phyloP scores from a whole-genome alignment of 1,140 invertebrate genomes.

The Aphaenogaster floridana region DNA sequence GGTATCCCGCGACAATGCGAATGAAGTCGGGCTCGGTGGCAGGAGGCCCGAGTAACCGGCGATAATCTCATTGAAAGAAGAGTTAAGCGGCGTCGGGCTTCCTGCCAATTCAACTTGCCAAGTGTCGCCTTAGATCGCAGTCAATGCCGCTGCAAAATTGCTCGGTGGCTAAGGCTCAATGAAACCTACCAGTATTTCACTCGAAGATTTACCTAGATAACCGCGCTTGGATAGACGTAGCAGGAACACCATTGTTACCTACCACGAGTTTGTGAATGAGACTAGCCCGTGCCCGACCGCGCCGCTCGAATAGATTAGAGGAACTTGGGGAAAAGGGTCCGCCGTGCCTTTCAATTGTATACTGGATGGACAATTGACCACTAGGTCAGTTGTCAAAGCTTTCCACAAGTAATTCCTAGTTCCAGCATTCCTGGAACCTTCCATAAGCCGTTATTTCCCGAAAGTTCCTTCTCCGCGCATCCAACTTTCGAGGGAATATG shows the following conservation, averaged over 20 bases:
- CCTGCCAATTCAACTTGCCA: slow-evolving; percentile 83
- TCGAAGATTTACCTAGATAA: slow-evolving; percentile 78
- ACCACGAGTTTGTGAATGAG: slow-evolving; percentile 65
- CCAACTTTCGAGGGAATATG: not conserved
- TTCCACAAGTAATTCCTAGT: slow-evolving; percentile 17
- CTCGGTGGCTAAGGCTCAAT: slow-evolving; percentile 74
- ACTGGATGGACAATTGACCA: slow-evolving; percentile 52
- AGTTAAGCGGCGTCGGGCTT: slow-evolving; percentile 82
- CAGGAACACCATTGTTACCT: slow-evolving; percentile 54
- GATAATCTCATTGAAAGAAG: slow-evolving; percentile 82
- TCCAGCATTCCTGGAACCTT: slow-evolving; percentile 61
- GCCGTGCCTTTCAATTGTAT: slow-evolving; percentile 62
- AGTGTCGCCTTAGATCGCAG: slow-evolving; percentile 74
- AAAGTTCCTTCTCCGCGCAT: slow-evolving; percentile 1
- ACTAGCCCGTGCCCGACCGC: slow-evolving; percentile 15
- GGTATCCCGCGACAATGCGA: slow-evolving; percentile 63
- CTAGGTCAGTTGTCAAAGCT: slow-evolving; percentile 35
- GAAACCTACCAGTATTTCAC: slow-evolving; percentile 70
- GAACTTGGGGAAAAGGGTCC: slow-evolving; percentile 59
- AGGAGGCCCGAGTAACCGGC: slow-evolving; percentile 66
- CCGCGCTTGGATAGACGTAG: slow-evolving; percentile 65
- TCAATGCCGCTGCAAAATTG: slow-evolving; percentile 79
- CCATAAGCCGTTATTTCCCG: not conserved
- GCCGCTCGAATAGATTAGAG: slow-evolving; percentile 67
- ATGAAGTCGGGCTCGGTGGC: slow-evolving; percentile 52